These are phyloP conservation scores for Rhinophrynus dorsalis DNA, from an alignment of 2,797 vertebrate genomes.

Conservation along the genomic window DNA sequence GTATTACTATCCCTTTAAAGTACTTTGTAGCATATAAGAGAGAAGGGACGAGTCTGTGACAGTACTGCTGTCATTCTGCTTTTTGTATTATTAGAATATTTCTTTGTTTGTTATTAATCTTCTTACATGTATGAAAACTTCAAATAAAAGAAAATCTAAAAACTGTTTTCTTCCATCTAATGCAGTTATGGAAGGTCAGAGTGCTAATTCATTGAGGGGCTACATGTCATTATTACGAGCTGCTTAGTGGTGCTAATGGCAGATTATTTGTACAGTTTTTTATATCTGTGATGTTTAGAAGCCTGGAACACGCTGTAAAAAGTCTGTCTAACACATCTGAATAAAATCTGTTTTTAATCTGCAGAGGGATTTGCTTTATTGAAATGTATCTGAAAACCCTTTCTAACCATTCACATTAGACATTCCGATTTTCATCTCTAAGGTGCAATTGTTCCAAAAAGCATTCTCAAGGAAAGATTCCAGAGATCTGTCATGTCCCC, in stretches of 20 bases:
- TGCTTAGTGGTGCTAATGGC: conserved; percentile 11
- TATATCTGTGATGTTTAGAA: conserved; percentile 24
- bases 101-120: neutral
- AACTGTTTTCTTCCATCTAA: neutral
- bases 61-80: no score
- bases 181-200: conserved; percentile 31
- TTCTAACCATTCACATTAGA: conserved; percentile 6
- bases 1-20: no score
- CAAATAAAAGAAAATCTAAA: neutral
- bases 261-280: conserved; percentile 9
- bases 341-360: conserved; percentile 38
- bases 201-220: conserved; percentile 7
- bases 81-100: no score
- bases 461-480: conserved; percentile 7
- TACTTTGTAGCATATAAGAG: no score
- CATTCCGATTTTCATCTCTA: neutral
- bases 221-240: conserved; percentile 22
- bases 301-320: conserved; percentile 28
- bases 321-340: conserved; percentile 27
- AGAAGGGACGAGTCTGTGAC: no score
- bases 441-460: neutral
- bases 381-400: conserved; percentile 15
- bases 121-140: neutral
- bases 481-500: conserved; percentile 20
- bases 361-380: conserved; percentile 15